Evolutionary conservation across 1,140 invertebrate species (phyloP).

Genomic region (Meloidogyne hapla): DNA sequence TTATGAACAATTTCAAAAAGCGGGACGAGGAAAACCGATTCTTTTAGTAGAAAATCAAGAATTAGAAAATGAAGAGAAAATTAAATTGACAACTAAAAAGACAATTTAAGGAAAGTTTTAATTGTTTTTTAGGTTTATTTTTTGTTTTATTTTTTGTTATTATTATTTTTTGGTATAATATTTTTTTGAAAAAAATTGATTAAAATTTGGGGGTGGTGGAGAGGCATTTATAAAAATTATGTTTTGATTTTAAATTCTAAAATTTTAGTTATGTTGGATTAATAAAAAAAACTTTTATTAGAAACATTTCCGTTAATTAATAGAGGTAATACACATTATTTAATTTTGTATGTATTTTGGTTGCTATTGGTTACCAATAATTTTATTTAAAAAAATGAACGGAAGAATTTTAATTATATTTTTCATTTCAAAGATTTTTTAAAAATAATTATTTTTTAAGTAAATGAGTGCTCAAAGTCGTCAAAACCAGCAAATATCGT

Average conservation of each 20-base stretch:
- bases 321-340: too few relatives aligned
- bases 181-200: not conserved
- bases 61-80: slow-evolving; percentile 6
- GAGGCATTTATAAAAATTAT: too few relatives aligned
- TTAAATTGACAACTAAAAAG: not conserved
- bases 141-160: not conserved
- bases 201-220: too few relatives aligned
- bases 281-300: too few relatives aligned
- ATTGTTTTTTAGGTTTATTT: not conserved
- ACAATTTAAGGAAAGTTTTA: not conserved
- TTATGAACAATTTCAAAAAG: not conserved
- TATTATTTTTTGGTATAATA: not conserved
- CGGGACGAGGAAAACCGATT: not conserved
- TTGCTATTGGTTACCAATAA: not conserved
- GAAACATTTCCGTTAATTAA: too few relatives aligned
- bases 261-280: too few relatives aligned
- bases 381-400: not conserved
- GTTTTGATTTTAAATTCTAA: too few relatives aligned
- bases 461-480: too few relatives aligned
- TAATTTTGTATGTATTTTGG: not conserved
- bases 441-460: too few relatives aligned
- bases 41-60: not conserved
- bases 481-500: not conserved
- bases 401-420: not conserved
- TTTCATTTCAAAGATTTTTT: too few relatives aligned